Conservation (phyloP, 2,113 vertebrate genomes). For the Halichoeres trimaculatus region DNA sequence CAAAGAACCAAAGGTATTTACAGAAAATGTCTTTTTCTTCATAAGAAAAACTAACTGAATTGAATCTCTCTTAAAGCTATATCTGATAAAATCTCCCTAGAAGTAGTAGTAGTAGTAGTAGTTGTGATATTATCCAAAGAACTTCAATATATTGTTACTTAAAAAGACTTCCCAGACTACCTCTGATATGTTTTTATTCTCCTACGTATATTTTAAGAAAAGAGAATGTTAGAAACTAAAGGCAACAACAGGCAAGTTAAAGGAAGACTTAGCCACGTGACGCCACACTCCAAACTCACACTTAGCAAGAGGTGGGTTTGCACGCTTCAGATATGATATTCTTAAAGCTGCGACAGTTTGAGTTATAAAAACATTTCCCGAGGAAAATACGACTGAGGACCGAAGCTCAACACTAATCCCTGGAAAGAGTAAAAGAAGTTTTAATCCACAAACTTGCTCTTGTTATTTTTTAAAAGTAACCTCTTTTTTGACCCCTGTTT, state of each 20-base stretch:
- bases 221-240: conserved; percentile 79
- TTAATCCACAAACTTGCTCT: background rate
- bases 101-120: conserved; percentile 59
- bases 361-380: background rate
- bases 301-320: conserved; percentile 4
- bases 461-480: background rate
- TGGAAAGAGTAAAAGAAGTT: background rate
- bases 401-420: background rate
- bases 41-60: conserved; percentile 65
- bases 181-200: conserved; percentile 79
- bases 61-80: conserved; percentile 78
- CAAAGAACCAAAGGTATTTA: conserved; percentile 63
- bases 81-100: conserved; percentile 73
- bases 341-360: background rate
- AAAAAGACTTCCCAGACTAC: conserved; percentile 72
- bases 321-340: background rate
- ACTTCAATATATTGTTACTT: conserved; percentile 61
- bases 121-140: conserved; percentile 65
- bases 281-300: conserved; percentile 10
- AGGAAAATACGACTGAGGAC: background rate
- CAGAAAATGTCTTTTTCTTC: conserved; percentile 51
- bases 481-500: background rate
- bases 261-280: conserved; percentile 59
- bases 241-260: conserved; percentile 84
- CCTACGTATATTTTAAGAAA: conserved; percentile 69